Conservation (phyloP, 2,888 invertebrate species). For the Drosophila dives region DNA sequence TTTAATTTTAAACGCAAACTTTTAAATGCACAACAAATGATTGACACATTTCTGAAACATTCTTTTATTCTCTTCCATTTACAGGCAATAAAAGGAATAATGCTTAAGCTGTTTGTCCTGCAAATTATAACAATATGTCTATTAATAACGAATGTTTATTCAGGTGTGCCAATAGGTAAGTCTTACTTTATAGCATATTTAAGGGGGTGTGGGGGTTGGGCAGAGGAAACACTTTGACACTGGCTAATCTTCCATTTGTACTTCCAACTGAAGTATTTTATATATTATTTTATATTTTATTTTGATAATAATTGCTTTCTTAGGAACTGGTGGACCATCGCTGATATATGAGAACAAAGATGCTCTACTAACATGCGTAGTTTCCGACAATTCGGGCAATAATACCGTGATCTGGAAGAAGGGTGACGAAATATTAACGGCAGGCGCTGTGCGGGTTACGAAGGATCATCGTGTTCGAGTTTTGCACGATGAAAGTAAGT, state of each 20-base stretch:
- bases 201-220: not conserved
- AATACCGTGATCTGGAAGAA: slow-evolving; percentile 92
- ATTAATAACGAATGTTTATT: slow-evolving; percentile 80
- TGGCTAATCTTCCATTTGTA: not conserved
- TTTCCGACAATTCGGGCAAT: slow-evolving; percentile 86
- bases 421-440: slow-evolving; percentile 90
- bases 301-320: not conserved
- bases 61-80: slow-evolving; percentile 5
- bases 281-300: not conserved
- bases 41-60: not conserved
- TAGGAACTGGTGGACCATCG: slow-evolving; percentile 84
- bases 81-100: slow-evolving; percentile 75
- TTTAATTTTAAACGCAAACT: not conserved
- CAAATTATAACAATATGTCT: slow-evolving; percentile 78
- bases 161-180: slow-evolving; percentile 82
- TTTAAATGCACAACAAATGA: too few relatives aligned
- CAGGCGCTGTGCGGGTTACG: slow-evolving; percentile 90
- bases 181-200: not conserved
- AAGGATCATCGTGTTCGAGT: slow-evolving; percentile 90
- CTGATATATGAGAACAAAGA: slow-evolving; percentile 90
- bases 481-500: slow-evolving; percentile 91
- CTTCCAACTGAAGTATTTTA: not conserved
- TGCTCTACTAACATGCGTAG: slow-evolving; percentile 92
- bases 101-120: slow-evolving; percentile 79
- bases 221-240: not conserved